Evolutionary conservation across 2,888 invertebrate genomes (phyloP).

Genomic region (Drosophila kanekoi): DNA sequence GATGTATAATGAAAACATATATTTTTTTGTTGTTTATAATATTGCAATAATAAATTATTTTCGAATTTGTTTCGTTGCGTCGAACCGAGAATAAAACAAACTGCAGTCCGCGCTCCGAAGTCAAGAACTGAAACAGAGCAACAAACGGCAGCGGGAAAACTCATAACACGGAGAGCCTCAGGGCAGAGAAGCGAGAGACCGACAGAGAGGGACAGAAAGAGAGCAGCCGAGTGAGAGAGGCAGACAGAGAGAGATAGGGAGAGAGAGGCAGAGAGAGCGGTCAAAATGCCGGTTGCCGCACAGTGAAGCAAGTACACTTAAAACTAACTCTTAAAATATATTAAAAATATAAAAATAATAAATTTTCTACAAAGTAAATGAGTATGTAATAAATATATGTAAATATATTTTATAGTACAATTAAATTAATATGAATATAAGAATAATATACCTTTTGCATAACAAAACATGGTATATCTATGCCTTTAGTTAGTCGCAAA

Average conservation of each 20-base stretch:
- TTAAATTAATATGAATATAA: too few relatives aligned
- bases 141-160: constrained; percentile 54
- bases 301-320: constrained; percentile 21
- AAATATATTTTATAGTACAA: background rate
- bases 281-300: constrained; percentile 55
- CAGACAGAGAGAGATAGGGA: background rate
- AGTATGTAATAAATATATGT: background rate
- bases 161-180: constrained; percentile 33
- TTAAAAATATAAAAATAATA: background rate
- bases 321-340: background rate
- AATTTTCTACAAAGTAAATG: background rate
- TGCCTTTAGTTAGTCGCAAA: too few relatives aligned
- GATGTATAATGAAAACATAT: constrained; percentile 3
- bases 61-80: constrained; percentile 32
- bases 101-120: constrained; percentile 55
- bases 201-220: background rate
- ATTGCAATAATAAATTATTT: constrained; percentile 11
- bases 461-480: too few relatives aligned
- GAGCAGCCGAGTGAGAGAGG: background rate
- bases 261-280: background rate
- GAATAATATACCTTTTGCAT: too few relatives aligned
- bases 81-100: constrained; percentile 44
- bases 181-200: background rate
- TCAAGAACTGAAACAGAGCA: constrained; percentile 54
- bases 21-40: constrained; percentile 25